Evolutionary conservation across 2,113 vertebrate genomes (phyloP).

Genomic region (Anoura caudifer): DNA sequence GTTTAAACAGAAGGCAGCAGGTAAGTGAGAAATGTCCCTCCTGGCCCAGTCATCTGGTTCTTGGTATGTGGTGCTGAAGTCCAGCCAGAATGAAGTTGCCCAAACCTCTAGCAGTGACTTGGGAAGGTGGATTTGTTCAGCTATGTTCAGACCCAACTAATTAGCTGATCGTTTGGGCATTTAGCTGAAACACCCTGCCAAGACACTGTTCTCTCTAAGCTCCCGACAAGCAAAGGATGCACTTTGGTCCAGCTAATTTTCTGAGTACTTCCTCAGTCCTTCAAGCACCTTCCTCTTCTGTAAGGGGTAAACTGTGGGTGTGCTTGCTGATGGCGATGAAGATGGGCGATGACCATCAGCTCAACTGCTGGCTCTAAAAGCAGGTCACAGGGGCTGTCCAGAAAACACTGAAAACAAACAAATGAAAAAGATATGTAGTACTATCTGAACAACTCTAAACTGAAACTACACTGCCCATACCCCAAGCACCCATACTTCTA

Average conservation of each 20-base stretch:
- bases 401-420: not conserved
- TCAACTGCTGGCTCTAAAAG: slow-evolving; percentile 17
- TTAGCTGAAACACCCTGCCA: slow-evolving; percentile 38
- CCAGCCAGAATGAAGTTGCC: slow-evolving; percentile 51
- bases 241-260: not conserved
- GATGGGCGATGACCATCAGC: not conserved
- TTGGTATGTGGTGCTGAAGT: slow-evolving; percentile 33
- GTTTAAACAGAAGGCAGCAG: slow-evolving; percentile 41
- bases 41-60: not conserved
- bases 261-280: not conserved
- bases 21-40: slow-evolving; percentile 27
- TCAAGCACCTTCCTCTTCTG: not conserved
- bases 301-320: not conserved
- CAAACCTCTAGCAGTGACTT: slow-evolving; percentile 44
- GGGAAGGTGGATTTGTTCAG: slow-evolving; percentile 55
- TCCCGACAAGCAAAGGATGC: slow-evolving; percentile 20
- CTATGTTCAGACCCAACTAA: slow-evolving; percentile 58
- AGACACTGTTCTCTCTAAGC: slow-evolving; percentile 23
- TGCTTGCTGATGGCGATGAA: not conserved
- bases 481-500: not conserved
- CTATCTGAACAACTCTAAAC: not conserved
- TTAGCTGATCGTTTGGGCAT: slow-evolving; percentile 57
- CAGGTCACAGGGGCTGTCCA: not conserved
- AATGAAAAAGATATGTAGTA: not conserved
- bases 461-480: not conserved